These are phyloP conservation scores for Aphaenogaster rudis DNA, from an alignment of 1,140 invertebrate species.

Conservation along the genomic window DNA sequence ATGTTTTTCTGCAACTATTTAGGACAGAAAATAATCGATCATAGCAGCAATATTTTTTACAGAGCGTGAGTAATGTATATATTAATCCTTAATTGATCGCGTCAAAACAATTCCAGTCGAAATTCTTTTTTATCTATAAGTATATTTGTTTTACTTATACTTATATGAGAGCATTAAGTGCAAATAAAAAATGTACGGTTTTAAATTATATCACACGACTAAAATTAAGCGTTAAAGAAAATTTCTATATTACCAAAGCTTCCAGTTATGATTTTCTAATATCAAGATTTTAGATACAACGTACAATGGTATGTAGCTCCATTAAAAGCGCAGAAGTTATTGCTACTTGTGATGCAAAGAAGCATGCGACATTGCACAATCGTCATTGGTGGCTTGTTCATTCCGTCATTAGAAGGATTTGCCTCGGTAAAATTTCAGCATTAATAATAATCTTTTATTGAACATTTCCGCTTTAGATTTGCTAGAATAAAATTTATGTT, in stretches of 20 bases:
- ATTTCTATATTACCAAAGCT: neutral
- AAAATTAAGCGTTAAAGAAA: neutral
- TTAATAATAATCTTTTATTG: neutral
- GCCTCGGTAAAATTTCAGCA: conserved; percentile 51
- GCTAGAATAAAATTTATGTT: neutral
- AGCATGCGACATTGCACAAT: conserved; percentile 26
- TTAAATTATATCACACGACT: neutral
- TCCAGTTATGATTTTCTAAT: neutral
- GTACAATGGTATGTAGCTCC: conserved; percentile 63
- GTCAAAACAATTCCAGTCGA: neutral
- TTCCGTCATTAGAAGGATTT: conserved; percentile 61
- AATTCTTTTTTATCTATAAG: neutral
- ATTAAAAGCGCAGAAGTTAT: conserved; percentile 53
- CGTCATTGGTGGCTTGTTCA: conserved; percentile 44
- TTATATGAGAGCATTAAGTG: neutral
- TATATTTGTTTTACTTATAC: neutral
- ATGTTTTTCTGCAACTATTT: conserved; percentile 34
- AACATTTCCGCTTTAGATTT: neutral
- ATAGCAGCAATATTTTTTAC: conserved; percentile 43
- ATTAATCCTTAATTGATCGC: neutral
- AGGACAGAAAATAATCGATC: conserved; percentile 28
- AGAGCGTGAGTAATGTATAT: conserved; percentile 30
- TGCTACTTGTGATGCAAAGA: conserved; percentile 66
- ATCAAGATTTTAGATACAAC: conserved; percentile 55
- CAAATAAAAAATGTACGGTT: neutral